Conservation (phyloP, 2,113 vertebrate species). For the Lepus europaeus region DNA sequence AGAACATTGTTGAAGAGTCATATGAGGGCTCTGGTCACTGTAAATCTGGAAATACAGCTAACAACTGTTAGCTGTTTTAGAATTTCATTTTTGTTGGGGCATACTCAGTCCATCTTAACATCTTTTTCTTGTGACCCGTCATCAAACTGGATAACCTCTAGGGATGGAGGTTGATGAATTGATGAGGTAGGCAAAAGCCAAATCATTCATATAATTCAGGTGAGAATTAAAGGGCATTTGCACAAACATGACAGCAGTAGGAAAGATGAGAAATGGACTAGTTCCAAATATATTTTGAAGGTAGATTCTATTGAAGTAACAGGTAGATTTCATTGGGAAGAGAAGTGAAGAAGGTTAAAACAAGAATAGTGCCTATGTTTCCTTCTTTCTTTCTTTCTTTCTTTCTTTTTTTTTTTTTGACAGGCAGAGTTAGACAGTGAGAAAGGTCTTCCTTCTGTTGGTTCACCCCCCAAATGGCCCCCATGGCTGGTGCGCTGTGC, state of each 20-base stretch:
- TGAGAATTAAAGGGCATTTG: conserved; percentile 2
- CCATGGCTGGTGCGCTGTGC: no score
- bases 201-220: not conserved
- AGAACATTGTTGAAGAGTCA: not conserved
- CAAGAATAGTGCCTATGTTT: not conserved
- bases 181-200: not conserved
- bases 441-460: no score
- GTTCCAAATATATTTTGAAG: not conserved
- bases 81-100: conserved; percentile 41
- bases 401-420: no score
- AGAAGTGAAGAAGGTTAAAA: not conserved
- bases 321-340: not conserved
- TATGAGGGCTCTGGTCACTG: not conserved
- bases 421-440: no score
- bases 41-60: conserved; percentile 30
- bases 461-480: no score
- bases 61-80: not conserved
- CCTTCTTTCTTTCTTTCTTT: no score
- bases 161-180: not conserved
- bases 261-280: not conserved
- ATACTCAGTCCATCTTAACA: not conserved
- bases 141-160: conserved; percentile 14
- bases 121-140: conserved; percentile 16
- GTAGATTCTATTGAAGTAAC: not conserved
- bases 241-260: not conserved